Percentiles rank a stretch among this genome's conserved stretches.
Conservation (phyloP, 2,113 vertebrate genomes). For the Pleuronectes platessa region DNA sequence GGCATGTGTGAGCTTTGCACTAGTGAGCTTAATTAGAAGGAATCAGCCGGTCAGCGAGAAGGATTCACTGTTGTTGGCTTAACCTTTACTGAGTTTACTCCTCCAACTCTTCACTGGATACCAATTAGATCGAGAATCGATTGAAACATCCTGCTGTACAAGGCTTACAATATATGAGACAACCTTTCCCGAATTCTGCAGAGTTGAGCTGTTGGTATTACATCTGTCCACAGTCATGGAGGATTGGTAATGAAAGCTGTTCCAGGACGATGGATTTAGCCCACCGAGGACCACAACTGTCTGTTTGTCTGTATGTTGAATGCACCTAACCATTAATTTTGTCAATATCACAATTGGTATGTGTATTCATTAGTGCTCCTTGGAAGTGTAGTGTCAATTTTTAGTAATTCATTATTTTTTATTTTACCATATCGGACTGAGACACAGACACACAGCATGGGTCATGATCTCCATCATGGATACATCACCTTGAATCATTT, state of each 20-base stretch:
- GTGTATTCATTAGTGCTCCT: no score
- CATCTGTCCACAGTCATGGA: slow-evolving; percentile 10
- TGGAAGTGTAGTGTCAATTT: no score
- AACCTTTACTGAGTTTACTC: neutral
- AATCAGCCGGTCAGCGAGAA: neutral
- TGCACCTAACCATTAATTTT: no score
- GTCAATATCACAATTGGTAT: no score
- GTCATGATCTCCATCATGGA: no score
- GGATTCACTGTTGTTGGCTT: neutral
- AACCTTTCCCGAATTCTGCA: slow-evolving; percentile 2
- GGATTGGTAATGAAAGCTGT: slow-evolving; percentile 6
- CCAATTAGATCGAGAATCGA: slow-evolving; percentile 24
- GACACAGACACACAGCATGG: no score
- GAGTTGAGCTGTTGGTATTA: slow-evolving; percentile 1
- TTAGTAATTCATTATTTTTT: no score
- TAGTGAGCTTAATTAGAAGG: slow-evolving; percentile 13
- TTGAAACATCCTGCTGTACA: slow-evolving; percentile 7
- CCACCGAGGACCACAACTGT: neutral
- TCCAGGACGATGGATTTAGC: neutral
- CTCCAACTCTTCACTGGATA: neutral
- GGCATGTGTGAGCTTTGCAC: neutral
- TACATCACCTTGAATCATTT: no score
- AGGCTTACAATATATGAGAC: neutral
- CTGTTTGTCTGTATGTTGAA: no score
- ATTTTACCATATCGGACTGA: no score